Evolutionary conservation across 1,140 invertebrate genomes (phyloP), one percentile per base, ranked within the genome.

Genomic region (Camponotus vicinus): DNA sequence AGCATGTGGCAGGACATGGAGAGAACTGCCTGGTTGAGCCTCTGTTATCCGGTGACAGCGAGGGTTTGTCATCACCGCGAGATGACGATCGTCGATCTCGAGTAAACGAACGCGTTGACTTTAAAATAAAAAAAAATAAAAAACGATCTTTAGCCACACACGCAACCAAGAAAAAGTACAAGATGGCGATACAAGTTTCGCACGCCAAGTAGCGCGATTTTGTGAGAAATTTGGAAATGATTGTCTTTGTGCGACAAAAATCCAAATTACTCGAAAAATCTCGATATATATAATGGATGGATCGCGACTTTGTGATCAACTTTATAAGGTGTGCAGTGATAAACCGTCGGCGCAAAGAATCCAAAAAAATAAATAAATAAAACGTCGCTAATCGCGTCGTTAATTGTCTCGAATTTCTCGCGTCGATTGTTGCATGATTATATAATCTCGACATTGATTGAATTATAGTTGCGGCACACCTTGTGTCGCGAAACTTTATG

Each of bases 1-100:
- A 88, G 67, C 70, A 63, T 63, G 87, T 63, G 88, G 71, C 75
- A 71, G 73, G 42, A 42, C 66, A 63, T 45, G 49, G 55, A 66
- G 59, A 73, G 59, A 78, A 80, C 86, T 76, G 49, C 71, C 89
- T 71, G 67, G 45, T 76, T 64, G 59, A 88, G 88, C 71, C 86
- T 80, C 80, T 88, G 52, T 76, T 59, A 66, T 64, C 18, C 34
- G 61, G 27, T 61, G 73, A 86, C 49, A 76, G 49, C 69, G 78
- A 61, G 37, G 61, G 32, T 32, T 52, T 67, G 42, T 70, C 67
- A 80, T 79, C 77, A 59, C 40, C 55, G 69, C 40, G 55, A 83
- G 13, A 32, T 61, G 37, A 73, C 18, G 45, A 18, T 75, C 79
- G n/a, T 61, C 40, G 69, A 75, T 83, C 42, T 61, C 79, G 69